Percentiles rank a stretch among this genome's conserved stretches.
These are phyloP conservation scores for Hydrozoanthus gracilis DNA, from an alignment of 92 coral and sea anemone genomes.

Conservation along the genomic window DNA sequence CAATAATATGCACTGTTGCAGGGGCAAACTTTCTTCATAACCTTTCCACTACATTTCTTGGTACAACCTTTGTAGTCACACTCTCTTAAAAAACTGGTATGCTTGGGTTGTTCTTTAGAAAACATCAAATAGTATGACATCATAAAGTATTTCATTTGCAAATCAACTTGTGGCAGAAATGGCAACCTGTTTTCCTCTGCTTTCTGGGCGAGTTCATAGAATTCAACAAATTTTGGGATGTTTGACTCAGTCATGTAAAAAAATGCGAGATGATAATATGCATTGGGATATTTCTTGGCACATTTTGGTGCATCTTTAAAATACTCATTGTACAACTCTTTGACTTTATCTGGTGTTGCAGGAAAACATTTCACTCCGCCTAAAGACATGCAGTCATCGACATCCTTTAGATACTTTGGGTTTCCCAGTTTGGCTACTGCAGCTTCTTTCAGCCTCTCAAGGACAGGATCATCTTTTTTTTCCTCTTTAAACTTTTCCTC, in stretches of 20 bases:
- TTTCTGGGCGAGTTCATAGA: constrained; percentile 73
- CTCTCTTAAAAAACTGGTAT: background rate
- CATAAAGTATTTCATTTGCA: constrained; percentile 36
- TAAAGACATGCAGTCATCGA: constrained; percentile 27
- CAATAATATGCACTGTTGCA: constrained; percentile 55
- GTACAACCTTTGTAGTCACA: constrained; percentile 67
- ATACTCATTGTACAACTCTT: constrained; percentile 55
- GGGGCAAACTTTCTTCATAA: constrained; percentile 33
- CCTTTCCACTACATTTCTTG: constrained; percentile 35
- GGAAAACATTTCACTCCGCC: too few relatives aligned
- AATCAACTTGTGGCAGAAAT: constrained; percentile 57
- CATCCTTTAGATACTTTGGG: background rate
- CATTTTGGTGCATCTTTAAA: constrained; percentile 74
- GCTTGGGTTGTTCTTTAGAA: constrained; percentile 6
- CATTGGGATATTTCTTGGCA: constrained; percentile 75
- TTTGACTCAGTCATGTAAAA: constrained; percentile 11
- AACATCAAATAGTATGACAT: constrained; percentile 5
- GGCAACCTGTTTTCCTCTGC: constrained; percentile 78
- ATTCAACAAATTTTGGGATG: constrained; percentile 35
- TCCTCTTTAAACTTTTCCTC: background rate
- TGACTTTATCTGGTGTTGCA: constrained; percentile 41
- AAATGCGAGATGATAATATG: constrained; percentile 67
- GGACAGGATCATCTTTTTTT: background rate
- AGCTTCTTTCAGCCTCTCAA: background rate
- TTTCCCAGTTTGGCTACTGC: background rate